phyloP scores from a whole-genome alignment of 2,888 invertebrate species.

The Drosophila anomalipes region DNA sequence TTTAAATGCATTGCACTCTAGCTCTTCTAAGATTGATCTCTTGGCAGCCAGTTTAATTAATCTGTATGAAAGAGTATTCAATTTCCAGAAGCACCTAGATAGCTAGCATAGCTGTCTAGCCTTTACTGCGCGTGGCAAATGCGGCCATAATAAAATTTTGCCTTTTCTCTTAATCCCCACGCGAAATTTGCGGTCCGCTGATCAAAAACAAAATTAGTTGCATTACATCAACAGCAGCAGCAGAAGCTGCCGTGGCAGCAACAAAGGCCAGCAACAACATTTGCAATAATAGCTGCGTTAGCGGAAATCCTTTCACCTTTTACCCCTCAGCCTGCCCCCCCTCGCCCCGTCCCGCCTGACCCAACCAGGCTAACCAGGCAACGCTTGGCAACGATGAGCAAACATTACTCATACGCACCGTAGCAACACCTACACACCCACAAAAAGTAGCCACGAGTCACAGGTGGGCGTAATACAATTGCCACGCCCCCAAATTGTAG shows the following conservation, averaged over 20 bases:
- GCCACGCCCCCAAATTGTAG: constrained; percentile 56
- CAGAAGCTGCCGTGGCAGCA: constrained; percentile 4
- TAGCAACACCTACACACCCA: constrained; percentile 7
- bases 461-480: constrained; percentile 76
- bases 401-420: constrained; percentile 64
- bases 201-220: constrained; percentile 56
- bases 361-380: not conserved
- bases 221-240: constrained; percentile 45
- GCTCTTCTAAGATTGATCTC: not conserved
- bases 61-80: constrained; percentile 12
- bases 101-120: not conserved
- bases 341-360: not conserved
- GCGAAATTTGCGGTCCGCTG: constrained; percentile 45
- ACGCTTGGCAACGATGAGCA: constrained; percentile 23
- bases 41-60: constrained; percentile 9
- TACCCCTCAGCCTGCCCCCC: not conserved
- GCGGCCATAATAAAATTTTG: constrained; percentile 25
- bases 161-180: constrained; percentile 19
- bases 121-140: constrained; percentile 5
- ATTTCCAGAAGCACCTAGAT: not conserved
- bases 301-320: constrained; percentile 38
- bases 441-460: constrained; percentile 56
- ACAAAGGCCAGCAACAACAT: constrained; percentile 20
- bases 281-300: constrained; percentile 46
- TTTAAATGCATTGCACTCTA: not conserved